Conservation (phyloP, 1,140 invertebrate genomes). For the Formica selysi region DNA sequence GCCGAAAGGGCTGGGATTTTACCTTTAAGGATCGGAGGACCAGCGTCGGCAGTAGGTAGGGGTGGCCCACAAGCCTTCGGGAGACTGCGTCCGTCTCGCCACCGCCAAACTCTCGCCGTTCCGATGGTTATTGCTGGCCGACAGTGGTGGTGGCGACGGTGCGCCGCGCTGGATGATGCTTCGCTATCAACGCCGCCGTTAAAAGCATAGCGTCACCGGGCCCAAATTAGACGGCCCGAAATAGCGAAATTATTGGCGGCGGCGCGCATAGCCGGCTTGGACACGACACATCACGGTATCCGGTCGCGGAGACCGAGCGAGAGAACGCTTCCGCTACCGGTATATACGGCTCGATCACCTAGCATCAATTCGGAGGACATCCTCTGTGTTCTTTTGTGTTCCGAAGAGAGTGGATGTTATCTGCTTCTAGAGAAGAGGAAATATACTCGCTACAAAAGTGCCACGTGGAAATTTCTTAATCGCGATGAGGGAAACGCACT, state of each 20-base stretch:
- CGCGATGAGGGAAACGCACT: neutral
- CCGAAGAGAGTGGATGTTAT: neutral
- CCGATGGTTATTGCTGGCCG: conserved; percentile 74
- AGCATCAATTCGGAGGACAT: neutral
- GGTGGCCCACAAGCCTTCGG: conserved; percentile 78
- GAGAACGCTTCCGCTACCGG: conserved; percentile 69
- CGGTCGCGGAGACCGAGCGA: conserved; percentile 30
- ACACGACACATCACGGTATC: conserved; percentile 64
- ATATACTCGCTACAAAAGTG: neutral
- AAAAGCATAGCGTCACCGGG: conserved; percentile 84
- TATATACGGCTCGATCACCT: conserved; percentile 3
- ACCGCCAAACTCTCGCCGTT: conserved; percentile 68
- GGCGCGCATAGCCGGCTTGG: conserved; percentile 63
- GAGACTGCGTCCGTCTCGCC: conserved; percentile 78
- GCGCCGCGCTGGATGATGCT: conserved; percentile 65
- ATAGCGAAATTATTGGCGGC: conserved; percentile 84
- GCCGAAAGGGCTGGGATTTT: conserved; percentile 67
- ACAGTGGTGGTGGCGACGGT: conserved; percentile 47
- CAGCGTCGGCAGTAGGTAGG: conserved; percentile 68
- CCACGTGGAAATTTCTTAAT: neutral
- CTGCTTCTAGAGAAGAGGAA: neutral
- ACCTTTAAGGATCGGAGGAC: conserved; percentile 78
- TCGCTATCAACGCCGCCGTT: conserved; percentile 68
- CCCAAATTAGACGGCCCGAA: conserved; percentile 84
- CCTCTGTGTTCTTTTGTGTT: neutral